A percentile compares a stretch with the other conserved stretches of the same genome.
These are phyloP conservation scores for Scleropages formosus DNA, from an alignment of 2,797 vertebrate genomes.

Conservation along the genomic window DNA sequence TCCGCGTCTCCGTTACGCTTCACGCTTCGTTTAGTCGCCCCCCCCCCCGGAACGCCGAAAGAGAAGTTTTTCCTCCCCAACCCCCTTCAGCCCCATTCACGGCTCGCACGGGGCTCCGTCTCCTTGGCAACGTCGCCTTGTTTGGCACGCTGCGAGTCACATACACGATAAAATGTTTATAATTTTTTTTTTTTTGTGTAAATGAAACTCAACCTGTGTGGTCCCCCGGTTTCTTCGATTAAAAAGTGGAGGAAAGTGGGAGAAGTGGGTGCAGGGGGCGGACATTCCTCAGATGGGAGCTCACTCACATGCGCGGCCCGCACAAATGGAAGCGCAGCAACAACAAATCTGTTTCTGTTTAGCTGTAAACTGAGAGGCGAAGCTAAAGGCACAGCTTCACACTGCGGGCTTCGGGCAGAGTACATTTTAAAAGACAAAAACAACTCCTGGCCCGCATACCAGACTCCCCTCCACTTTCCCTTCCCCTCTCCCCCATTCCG, in stretches of 20 bases:
- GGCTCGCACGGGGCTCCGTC: slow-evolving; percentile 56
- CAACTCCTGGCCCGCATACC: slow-evolving; percentile 9
- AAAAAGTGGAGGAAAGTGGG: slow-evolving; percentile 38
- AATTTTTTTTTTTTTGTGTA: slow-evolving; percentile 40
- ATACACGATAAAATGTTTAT: slow-evolving; percentile 60
- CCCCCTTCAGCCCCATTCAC: slow-evolving; percentile 52
- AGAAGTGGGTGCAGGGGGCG: slow-evolving; percentile 20
- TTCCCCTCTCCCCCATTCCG: slow-evolving; percentile 45
- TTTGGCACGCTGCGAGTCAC: slow-evolving; percentile 48
- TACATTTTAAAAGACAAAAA: slow-evolving; percentile 45
- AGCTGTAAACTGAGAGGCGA: slow-evolving; percentile 33
- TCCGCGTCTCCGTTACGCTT: slow-evolving; percentile 66
- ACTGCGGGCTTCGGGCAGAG: slow-evolving; percentile 41
- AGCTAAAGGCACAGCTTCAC: slow-evolving; percentile 43
- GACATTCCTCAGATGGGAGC: slow-evolving; percentile 57
- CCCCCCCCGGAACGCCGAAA: slow-evolving; percentile 60
- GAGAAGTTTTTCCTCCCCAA: slow-evolving; percentile 49
- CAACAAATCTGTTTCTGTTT: slow-evolving; percentile 58
- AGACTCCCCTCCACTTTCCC: slow-evolving; percentile 37
- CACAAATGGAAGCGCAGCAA: slow-evolving; percentile 38
- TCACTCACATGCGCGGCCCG: slow-evolving; percentile 63
- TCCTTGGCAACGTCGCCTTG: slow-evolving; percentile 49
- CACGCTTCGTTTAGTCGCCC: slow-evolving; percentile 66
- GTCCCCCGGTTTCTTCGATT: slow-evolving; percentile 38
- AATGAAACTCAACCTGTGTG: slow-evolving; percentile 61